These are phyloP conservation scores for Ischnura elegans DNA, from an alignment of 2,888 invertebrate genomes.

Conservation along the genomic window DNA sequence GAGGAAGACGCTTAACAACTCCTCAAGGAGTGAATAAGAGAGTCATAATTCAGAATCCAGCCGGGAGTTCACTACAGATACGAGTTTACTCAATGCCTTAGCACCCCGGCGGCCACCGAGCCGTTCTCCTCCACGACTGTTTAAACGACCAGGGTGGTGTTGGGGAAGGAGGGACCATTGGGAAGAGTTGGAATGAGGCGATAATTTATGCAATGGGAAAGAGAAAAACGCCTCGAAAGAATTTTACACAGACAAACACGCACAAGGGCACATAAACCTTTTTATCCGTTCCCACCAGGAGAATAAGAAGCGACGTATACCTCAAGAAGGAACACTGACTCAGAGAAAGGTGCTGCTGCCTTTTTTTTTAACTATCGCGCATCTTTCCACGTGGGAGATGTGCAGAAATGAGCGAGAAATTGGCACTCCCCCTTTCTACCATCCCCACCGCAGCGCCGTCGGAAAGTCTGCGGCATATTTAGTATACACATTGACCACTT, in stretches of 20 bases:
- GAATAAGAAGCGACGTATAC: too few relatives aligned
- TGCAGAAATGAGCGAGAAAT: neutral
- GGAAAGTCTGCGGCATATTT: too few relatives aligned
- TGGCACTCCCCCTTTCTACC: neutral
- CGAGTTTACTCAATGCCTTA: neutral
- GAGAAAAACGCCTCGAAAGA: neutral
- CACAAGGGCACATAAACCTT: constrained; percentile 22
- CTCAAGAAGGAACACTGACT: too few relatives aligned
- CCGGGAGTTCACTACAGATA: constrained; percentile 27
- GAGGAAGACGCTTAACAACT: neutral
- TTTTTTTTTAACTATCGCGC: constrained; percentile 42
- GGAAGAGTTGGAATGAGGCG: neutral
- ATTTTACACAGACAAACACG: neutral
- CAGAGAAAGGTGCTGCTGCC: neutral
- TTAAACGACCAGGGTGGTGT: neutral
- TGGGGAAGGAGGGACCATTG: neutral
- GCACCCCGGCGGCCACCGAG: neutral
- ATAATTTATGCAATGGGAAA: constrained; percentile 34
- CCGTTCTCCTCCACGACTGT: neutral
- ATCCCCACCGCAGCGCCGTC: neutral
- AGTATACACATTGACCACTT: too few relatives aligned
- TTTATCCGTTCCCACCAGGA: neutral
- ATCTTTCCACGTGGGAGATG: neutral
- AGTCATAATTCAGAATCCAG: constrained; percentile 29
- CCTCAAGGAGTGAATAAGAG: constrained; percentile 30